Conservation (phyloP, 2,113 vertebrate genomes). For the Pseudorhombus dupliciocellatus region DNA sequence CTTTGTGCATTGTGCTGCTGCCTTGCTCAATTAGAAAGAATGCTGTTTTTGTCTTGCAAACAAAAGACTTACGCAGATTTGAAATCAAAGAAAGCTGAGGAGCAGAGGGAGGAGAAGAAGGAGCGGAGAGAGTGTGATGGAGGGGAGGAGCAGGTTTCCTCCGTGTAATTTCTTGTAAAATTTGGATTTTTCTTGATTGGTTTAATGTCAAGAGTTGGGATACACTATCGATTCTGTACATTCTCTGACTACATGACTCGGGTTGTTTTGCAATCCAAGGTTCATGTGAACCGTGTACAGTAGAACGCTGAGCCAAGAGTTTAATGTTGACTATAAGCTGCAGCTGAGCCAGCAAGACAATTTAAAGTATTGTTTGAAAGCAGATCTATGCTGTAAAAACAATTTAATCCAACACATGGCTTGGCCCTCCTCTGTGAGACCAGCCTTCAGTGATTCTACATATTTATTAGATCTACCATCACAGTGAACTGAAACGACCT, state of each 20-base stretch:
- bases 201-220: not conserved
- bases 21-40: constrained; percentile 50
- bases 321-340: constrained; percentile 11
- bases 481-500: constrained; percentile 50
- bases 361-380: constrained; percentile 26
- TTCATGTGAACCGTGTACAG: constrained; percentile 19
- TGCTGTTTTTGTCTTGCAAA: constrained; percentile 52
- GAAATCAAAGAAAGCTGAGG: constrained; percentile 51
- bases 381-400: constrained; percentile 14
- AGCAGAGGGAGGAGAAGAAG: constrained; percentile 5
- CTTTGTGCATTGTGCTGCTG: constrained; percentile 63
- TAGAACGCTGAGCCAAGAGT: constrained; percentile 11
- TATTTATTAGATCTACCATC: constrained; percentile 31
- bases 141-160: constrained; percentile 29
- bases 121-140: not conserved
- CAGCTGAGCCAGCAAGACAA: constrained; percentile 12
- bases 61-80: constrained; percentile 48
- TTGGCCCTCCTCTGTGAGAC: constrained; percentile 19
- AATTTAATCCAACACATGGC: constrained; percentile 20
- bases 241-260: constrained; percentile 8
- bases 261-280: constrained; percentile 3
- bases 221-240: not conserved
- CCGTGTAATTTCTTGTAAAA: constrained; percentile 5
- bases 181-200: constrained; percentile 20
- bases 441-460: constrained; percentile 10